Conservation (phyloP, 2,797 vertebrate species). For the Fistularia tabacaria region DNA sequence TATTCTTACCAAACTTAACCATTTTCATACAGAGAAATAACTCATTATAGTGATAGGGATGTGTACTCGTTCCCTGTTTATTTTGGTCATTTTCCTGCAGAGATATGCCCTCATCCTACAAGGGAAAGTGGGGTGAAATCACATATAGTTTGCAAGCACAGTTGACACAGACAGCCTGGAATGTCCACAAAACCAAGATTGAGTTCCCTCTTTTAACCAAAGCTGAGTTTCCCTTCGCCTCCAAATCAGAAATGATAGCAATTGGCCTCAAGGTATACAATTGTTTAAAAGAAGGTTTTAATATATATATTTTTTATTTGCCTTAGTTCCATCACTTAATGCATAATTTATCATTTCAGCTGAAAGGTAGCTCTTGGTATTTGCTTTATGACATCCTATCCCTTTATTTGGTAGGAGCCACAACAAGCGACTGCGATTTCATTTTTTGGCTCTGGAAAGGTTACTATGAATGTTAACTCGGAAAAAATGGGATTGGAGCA, state of each 20-base stretch:
- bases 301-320: no score
- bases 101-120: constrained; percentile 69
- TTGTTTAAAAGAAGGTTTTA: no score
- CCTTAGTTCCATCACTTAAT: no score
- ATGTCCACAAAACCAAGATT: constrained; percentile 62
- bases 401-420: constrained; percentile 49
- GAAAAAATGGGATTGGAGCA: constrained; percentile 69
- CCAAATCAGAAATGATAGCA: constrained; percentile 65
- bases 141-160: constrained; percentile 59
- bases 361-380: neutral
- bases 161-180: constrained; percentile 67
- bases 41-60: neutral
- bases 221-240: constrained; percentile 68
- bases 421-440: constrained; percentile 62
- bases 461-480: constrained; percentile 63
- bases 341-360: neutral
- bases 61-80: neutral
- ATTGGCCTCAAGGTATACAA: constrained; percentile 61
- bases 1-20: neutral
- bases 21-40: neutral
- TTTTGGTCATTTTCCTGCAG: constrained; percentile 36
- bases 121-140: constrained; percentile 66
- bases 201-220: constrained; percentile 64
- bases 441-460: constrained; percentile 63
- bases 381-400: neutral